Conservation (phyloP, 1,140 invertebrate species). For the Pomacea maculata region DNA sequence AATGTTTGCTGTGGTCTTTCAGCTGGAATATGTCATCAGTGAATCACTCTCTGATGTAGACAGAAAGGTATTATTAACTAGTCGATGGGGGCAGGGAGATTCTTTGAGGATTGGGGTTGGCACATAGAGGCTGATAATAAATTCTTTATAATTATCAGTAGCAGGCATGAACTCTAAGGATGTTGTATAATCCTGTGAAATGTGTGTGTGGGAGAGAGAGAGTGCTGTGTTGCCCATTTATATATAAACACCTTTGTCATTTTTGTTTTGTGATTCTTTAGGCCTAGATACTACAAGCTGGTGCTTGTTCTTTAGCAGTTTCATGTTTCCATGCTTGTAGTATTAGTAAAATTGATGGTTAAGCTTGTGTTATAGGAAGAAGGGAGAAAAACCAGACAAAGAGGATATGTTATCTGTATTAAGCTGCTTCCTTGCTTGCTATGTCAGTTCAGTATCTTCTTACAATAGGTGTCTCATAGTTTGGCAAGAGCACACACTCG, state of each 20-base stretch:
- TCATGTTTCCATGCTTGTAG: too few species aligned
- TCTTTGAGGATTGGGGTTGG: too few species aligned
- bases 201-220: constrained; percentile 1
- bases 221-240: neutral
- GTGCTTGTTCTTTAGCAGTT: too few species aligned
- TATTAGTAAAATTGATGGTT: too few species aligned
- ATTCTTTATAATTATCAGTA: too few species aligned
- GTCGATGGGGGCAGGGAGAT: neutral
- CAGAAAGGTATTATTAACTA: constrained; percentile 47
- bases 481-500: constrained; percentile 46
- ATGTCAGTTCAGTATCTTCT: neutral
- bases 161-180: neutral
- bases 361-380: too few species aligned
- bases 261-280: too few species aligned
- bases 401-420: too few species aligned
- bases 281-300: too few species aligned
- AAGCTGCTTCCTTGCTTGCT: too few species aligned
- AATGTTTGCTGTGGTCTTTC: constrained; percentile 59
- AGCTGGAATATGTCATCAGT: constrained; percentile 60
- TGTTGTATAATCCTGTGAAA: neutral
- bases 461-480: constrained; percentile 41
- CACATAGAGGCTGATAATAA: too few species aligned
- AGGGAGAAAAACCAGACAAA: too few species aligned
- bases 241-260: neutral
- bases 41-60: constrained; percentile 56